Percentiles rank a stretch among this genome's conserved stretches.
These are phyloP conservation scores for Sternarchorhynchus goeldii DNA, from an alignment of 2,797 vertebrate species.

Conservation along the genomic window DNA sequence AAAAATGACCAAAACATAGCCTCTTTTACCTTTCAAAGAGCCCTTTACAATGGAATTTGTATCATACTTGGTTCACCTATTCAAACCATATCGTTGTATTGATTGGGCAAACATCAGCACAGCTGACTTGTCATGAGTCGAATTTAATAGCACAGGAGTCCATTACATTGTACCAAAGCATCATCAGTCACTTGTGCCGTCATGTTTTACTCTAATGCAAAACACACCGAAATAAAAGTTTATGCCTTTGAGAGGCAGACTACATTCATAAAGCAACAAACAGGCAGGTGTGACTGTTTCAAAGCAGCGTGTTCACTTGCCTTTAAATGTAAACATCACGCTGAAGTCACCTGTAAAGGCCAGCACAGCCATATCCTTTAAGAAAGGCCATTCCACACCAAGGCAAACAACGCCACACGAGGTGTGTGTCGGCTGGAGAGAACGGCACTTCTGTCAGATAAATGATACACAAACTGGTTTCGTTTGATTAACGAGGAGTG, in stretches of 20 bases:
- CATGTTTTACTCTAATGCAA: constrained; percentile 42
- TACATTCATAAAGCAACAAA: constrained; percentile 48
- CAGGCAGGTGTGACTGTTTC: constrained; percentile 54
- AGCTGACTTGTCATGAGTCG: constrained; percentile 54
- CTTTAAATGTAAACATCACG: constrained; percentile 44
- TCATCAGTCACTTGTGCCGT: constrained; percentile 36
- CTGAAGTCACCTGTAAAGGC: constrained; percentile 47
- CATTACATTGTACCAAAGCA: constrained; percentile 47
- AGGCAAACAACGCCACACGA: constrained; percentile 42
- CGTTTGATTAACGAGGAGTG: constrained; percentile 44
- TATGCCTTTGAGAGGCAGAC: constrained; percentile 47
- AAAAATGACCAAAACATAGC: constrained; percentile 30
- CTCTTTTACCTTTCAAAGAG: constrained; percentile 31
- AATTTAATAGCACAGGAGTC: constrained; percentile 60
- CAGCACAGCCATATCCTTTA: constrained; percentile 28
- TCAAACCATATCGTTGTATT: constrained; percentile 25
- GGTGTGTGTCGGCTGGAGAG: constrained; percentile 39
- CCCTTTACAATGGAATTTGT: constrained; percentile 63
- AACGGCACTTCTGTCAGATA: constrained; percentile 17
- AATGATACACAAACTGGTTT: constrained; percentile 37
- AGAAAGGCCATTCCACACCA: constrained; percentile 44
- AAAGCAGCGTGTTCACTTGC: constrained; percentile 38
- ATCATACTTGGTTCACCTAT: constrained; percentile 12
- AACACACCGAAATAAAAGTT: constrained; percentile 49
- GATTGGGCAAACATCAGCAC: constrained; percentile 63